Conservation (phyloP, 2,113 vertebrate genomes). For the Megaceryle maxima region DNA sequence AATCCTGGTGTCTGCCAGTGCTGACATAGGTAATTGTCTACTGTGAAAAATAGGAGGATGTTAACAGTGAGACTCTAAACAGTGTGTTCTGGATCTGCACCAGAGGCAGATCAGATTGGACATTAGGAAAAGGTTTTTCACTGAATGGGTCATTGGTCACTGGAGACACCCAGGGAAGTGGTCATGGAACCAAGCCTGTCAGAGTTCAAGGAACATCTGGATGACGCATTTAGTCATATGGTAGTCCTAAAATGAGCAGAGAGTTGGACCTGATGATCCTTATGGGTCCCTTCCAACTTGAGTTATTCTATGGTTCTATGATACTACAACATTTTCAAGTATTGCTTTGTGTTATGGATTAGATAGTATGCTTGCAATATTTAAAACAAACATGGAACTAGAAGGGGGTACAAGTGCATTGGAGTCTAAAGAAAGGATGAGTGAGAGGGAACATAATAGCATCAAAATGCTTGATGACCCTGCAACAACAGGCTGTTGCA, state of each 20-base stretch:
- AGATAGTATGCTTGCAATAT: background rate
- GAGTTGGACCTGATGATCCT: background rate
- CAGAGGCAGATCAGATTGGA: background rate
- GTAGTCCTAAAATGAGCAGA: background rate
- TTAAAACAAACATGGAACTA: background rate
- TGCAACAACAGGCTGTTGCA: background rate
- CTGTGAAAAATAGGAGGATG: background rate
- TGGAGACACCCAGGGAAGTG: background rate
- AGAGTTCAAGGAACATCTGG: background rate
- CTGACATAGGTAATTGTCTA: background rate
- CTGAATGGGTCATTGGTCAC: background rate
- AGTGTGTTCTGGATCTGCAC: background rate
- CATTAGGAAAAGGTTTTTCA: background rate
- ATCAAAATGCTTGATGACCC: background rate
- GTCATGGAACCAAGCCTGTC: background rate
- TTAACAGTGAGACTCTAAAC: background rate
- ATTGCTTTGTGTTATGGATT: background rate
- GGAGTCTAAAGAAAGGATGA: background rate
- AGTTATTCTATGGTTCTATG: background rate
- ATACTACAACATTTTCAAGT: background rate
- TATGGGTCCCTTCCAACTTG: background rate
- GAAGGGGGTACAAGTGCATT: background rate
- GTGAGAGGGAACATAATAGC: background rate
- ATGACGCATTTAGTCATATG: background rate
- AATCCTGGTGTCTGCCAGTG: background rate